Percentiles rank a stretch among this genome's conserved stretches.
These are phyloP conservation scores for Drosophila leontia DNA, from an alignment of 1,140 invertebrate genomes.

Conservation along the genomic window DNA sequence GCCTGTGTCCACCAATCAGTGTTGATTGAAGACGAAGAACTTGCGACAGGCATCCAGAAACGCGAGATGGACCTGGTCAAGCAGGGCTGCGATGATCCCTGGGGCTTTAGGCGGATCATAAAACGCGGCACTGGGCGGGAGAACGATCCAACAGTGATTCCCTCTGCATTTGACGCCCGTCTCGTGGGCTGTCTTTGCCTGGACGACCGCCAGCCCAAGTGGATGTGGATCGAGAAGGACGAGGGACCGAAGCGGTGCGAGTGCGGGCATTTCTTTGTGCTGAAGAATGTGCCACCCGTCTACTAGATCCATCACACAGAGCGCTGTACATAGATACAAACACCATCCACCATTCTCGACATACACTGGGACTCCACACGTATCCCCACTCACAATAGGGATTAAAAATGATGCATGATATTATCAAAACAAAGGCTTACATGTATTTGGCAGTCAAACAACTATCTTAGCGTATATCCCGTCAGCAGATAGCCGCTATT, in stretches of 20 bases:
- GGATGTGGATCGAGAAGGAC: slow-evolving; percentile 96
- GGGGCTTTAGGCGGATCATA: slow-evolving; percentile 89
- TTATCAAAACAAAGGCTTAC: slow-evolving; percentile 58
- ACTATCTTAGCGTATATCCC: slow-evolving; percentile 87
- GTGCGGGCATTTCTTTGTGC: slow-evolving; percentile 98
- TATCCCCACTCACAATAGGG: not conserved
- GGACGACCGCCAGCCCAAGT: slow-evolving; percentile 93
- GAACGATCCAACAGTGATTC: slow-evolving; percentile 93
- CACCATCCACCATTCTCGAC: slow-evolving; percentile 4
- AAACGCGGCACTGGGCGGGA: slow-evolving; percentile 92
- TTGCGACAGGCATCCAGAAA: slow-evolving; percentile 95
- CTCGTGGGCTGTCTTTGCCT: slow-evolving; percentile 98
- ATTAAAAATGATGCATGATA: slow-evolving; percentile 73
- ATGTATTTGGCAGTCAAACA: slow-evolving; percentile 28
- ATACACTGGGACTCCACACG: not conserved
- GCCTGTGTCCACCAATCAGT: no score
- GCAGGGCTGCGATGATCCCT: slow-evolving; percentile 95
- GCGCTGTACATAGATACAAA: slow-evolving; percentile 31
- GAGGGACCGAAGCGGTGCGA: slow-evolving; percentile 94
- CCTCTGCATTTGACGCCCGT: slow-evolving; percentile 93
- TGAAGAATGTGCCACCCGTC: slow-evolving; percentile 89
- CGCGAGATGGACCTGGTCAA: slow-evolving; percentile 92
- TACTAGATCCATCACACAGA: slow-evolving; percentile 80
- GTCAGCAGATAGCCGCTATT: slow-evolving; percentile 91
- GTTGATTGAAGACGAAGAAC: no score